phyloP scores from a whole-genome alignment of 2,113 vertebrate species.

The Leptobrachium ailaonicum region DNA sequence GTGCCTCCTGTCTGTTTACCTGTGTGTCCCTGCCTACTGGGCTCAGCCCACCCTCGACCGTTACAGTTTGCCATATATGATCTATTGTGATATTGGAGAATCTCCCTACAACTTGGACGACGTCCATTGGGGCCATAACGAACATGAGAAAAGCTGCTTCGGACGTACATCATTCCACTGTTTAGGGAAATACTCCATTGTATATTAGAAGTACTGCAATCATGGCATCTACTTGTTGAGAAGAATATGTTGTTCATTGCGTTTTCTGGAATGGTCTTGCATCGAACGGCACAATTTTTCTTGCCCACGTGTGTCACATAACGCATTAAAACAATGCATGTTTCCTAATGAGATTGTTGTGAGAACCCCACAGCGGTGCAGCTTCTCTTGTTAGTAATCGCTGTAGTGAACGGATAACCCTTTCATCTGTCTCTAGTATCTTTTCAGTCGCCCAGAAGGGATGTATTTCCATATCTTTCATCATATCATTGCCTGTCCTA shows the following conservation, averaged over 20 bases:
- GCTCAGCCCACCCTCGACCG: no score
- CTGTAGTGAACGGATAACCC: conserved; percentile 42
- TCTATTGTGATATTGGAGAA: no score
- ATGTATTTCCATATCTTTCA: conserved; percentile 49
- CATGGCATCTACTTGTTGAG: conserved; percentile 25
- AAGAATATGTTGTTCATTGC: conserved; percentile 4
- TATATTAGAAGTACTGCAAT: conserved; percentile 9
- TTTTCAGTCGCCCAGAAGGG: conserved; percentile 25
- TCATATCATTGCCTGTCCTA: conserved; percentile 44
- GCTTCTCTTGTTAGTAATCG: conserved; percentile 39
- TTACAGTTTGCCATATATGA: no score
- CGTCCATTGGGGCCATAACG: no score
- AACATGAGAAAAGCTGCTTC: no score
- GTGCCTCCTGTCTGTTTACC: no score
- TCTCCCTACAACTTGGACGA: no score
- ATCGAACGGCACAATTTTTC: conserved; percentile 22
- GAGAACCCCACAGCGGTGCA: conserved; percentile 37
- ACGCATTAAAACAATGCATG: conserved; percentile 44
- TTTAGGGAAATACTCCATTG: neutral
- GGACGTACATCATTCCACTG: neutral
- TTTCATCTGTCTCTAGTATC: conserved; percentile 46
- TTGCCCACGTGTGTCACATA: conserved; percentile 21
- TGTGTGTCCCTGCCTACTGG: no score
- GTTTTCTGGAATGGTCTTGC: conserved; percentile 17
- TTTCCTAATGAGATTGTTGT: conserved; percentile 44